Base-by-base conservation (phyloP, 2,888 invertebrate genomes). In the Ceraclea dissimilis region DNA sequence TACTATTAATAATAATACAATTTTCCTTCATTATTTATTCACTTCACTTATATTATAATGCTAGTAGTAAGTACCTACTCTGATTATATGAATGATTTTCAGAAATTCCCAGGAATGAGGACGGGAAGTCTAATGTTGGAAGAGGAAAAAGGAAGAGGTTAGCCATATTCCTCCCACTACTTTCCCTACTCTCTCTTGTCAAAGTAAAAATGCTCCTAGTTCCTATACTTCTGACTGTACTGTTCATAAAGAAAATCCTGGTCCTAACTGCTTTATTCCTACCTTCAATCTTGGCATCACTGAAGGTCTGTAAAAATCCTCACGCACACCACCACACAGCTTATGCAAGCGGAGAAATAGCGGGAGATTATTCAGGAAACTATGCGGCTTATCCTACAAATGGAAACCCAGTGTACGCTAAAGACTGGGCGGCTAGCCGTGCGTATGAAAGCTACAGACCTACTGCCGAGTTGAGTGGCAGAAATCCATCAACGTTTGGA, bases 221-320 rank as follows among this genome's bases (percentile, higher is more conserved):
- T 1, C 82, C 85, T 0, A 77, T 85, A 2, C 73, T 85, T 2
- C 69, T 83, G 10, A 75, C 80, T 1, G 80, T 86, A 1, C 68
- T 86, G 63, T 74, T 84, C 64, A 83, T 85, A 62, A 86, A 86
- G 70, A 86, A 85, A 64, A 69, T 84, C 2, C 69, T 86, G 11
- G 68, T 85, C 2, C 67, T 83, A 1, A 83, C 78, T 8, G 82
- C 83, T 0, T 64, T 86, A 10, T 67, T 83, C 22, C 66, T 83
- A 18, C 85, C 86, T 0, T 78, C 81, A 49, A 66, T 84, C 26
- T 68, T 84, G n/a, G 77, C 80, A 51, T 78, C 76, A 1, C 64
- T 80, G 61, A 80, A 79, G 64, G 71, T 76, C 65, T 80, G 80
- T 69, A 79, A 79, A 73, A 77, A 78, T 8, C 58, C 47, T 16